Evolutionary conservation across 2,888 invertebrate species (phyloP), one percentile per base, ranked within the genome.

Genomic region (Zeuzera pyrina): DNA sequence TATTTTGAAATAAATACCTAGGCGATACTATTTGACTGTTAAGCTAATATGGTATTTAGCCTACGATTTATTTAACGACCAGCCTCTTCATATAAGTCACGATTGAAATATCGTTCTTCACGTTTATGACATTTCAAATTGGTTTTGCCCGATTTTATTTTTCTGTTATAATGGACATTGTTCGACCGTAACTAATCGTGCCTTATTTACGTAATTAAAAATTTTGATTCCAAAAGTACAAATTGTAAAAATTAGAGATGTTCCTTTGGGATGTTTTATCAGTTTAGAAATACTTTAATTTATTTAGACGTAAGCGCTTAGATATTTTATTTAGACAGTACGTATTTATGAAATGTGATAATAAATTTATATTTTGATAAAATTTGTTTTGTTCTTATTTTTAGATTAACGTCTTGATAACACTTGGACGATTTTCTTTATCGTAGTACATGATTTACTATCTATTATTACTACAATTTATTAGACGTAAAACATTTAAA

Each of bases 291-390:
- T 63, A 69, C 55, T 56, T 43, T 74, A 70, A 79, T 78, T 79
- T 81, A 79, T 77, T 50, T 76, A 78, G 69, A 45, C 52, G 29
- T 76, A 73, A 70, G 69, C 37, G 37, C 58, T 63, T 72, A 76
- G 71, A 51, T 43, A 43, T 63, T 57, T 57, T 50, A 59, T 62
- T 65, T 62, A 76, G 69, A 58, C 58, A n/a, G n/a, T n/a, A 64
- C 60, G 63, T 76, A 78, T 81, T 78, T 79, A 78, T 77, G 65
- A 66, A 77, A 72, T 81, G 83, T 83, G 83, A 83, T 83, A 83
- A 78, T 81, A 79, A 81, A 79, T 67, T 64, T 71, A 69, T 70
- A 61, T 63, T 62, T 57, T 38, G 36, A 34, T 47, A 34, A 12
- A 44, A 34, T 29, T 12, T 34, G 25, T 40, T 42, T 44, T 41